Base-by-base conservation (phyloP, 1,140 invertebrate genomes). In the Lethocerus indicus region DNA sequence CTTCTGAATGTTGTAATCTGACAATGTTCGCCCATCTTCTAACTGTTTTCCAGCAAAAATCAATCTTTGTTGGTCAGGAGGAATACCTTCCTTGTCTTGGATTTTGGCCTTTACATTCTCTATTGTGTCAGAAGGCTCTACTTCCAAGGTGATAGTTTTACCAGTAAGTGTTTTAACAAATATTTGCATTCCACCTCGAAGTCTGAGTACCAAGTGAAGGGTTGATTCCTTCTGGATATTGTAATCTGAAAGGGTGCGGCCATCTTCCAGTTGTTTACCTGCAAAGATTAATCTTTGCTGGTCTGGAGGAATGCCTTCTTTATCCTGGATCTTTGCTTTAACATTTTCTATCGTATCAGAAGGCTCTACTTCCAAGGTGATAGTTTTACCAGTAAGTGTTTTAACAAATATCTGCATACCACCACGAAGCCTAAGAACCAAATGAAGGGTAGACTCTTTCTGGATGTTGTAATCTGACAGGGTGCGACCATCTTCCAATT, bases 181-280 rank as follows among this genome's bases (percentile, higher is more conserved):
- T 62, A 73, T 85, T 61, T 72, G 81, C 79, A 71, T 87, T 56
- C 56, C 61, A 45, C 80, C 81, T 56, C 74, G 62, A 7, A 83
- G 65, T 47, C 75, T 64, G 9, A 80, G 63, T 9, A 79, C 76
- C 49, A 87, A 64, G 60, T 85, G 78, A 5, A 79, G 65, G 1
- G 76, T 75, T 0, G 70, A 74, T 54, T 74, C 52, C 49, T 79
- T 80, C 54, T 80, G 75, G 51, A 83, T 78, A 53, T 79, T 78
- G 55, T 81, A 81, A 54, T 82, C 78, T 1, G 78, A 82, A 0
- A 88, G 63, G 0, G 83, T 87, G 32, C 82, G 73, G 0, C 83
- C 83, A 71, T 88, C 83, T 63, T 87, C 84, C 2, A 89, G 60
- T 60, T 87, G 83, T 58, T 86, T 86, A 7, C 84, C 83, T 55